Conservation (phyloP, 2,888 invertebrate genomes). For the Cantharis nigra region DNA sequence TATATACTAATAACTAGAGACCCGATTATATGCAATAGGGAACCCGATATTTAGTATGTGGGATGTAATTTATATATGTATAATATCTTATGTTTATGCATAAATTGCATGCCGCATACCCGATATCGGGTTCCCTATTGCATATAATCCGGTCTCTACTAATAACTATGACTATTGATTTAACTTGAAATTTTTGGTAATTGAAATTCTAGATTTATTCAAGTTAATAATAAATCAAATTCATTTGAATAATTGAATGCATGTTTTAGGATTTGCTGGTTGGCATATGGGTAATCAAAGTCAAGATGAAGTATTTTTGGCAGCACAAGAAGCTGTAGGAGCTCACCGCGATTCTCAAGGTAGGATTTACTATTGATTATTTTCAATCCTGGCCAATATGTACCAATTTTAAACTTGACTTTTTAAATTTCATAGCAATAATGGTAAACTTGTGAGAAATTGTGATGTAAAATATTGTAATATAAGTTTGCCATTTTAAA, state of each 20-base stretch:
- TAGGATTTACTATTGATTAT: slow-evolving; percentile 63
- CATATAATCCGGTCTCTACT: too few relatives aligned
- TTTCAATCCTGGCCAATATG: slow-evolving; percentile 30
- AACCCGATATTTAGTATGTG: too few relatives aligned
- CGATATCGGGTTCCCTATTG: too few relatives aligned
- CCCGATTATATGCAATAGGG: too few relatives aligned
- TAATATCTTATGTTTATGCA: too few relatives aligned
- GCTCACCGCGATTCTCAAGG: slow-evolving; percentile 90
- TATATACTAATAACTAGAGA: too few relatives aligned
- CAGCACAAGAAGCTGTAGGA: slow-evolving; percentile 76
- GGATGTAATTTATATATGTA: too few relatives aligned
- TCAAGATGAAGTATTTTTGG: slow-evolving; percentile 85
- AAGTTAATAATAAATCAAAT: not conserved
- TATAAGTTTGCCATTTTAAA: not conserved
- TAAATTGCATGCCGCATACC: too few relatives aligned
- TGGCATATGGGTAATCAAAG: slow-evolving; percentile 83
- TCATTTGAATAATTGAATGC: not conserved
- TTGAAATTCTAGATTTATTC: not conserved
- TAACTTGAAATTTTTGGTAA: too few relatives aligned
- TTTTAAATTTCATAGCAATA: not conserved
- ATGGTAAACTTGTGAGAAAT: not conserved
- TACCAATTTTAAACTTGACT: slow-evolving; percentile 29
- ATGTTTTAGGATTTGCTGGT: slow-evolving; percentile 74
- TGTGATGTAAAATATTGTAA: not conserved
- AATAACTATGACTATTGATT: too few relatives aligned